Evolutionary conservation across 1,140 invertebrate species (phyloP).

Genomic region (Meloidogyne exigua): DNA sequence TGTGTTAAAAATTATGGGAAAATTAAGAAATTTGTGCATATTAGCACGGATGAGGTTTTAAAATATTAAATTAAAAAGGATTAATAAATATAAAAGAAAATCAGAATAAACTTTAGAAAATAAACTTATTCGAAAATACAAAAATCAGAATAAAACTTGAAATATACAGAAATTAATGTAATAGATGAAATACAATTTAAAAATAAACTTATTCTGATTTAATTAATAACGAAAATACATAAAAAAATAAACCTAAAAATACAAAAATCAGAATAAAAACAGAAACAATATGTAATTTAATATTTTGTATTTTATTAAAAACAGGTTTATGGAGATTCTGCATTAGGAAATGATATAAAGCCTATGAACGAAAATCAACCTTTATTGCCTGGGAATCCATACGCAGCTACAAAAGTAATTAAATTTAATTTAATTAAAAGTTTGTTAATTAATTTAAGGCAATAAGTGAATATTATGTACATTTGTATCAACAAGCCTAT

Average conservation of each 20-base stretch:
- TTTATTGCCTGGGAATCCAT: slow-evolving; percentile 63
- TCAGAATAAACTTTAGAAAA: no score
- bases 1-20: slow-evolving; percentile 52
- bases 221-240: no score
- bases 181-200: no score
- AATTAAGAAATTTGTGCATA: slow-evolving; percentile 62
- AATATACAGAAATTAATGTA: no score
- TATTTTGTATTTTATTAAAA: no score
- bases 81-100: no score
- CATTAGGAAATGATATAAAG: slow-evolving; percentile 43
- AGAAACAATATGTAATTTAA: no score
- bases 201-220: no score
- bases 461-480: slow-evolving; percentile 54
- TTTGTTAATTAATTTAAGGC: slow-evolving; percentile 39
- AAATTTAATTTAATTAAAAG: slow-evolving; percentile 31
- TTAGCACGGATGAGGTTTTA: slow-evolving; percentile 64
- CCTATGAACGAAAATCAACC: slow-evolving; percentile 50
- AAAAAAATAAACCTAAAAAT: no score
- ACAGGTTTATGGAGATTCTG: slow-evolving; percentile 62
- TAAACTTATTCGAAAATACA: no score
- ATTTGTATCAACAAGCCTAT: slow-evolving; percentile 43
- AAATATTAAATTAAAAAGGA: slow-evolving; percentile 18
- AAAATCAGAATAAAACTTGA: no score
- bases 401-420: slow-evolving; percentile 64
- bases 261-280: no score